Base-by-base conservation (phyloP, 2,888 invertebrate species). In the Resseliella maxima region DNA sequence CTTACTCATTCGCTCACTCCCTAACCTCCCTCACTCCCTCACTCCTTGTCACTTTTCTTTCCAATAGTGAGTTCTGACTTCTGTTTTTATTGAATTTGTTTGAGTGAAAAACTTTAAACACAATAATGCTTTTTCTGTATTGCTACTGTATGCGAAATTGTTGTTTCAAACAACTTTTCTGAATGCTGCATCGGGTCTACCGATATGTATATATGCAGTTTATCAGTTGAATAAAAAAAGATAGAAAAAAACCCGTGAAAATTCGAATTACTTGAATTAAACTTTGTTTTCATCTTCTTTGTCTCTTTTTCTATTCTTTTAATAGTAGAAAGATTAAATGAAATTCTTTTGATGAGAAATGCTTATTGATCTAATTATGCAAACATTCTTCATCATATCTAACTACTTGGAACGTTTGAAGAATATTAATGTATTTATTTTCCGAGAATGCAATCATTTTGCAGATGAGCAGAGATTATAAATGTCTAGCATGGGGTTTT, bases 31-130 rank as follows among this genome's bases (percentile, higher is more conserved):
- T 8, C 5, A 41, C 12, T 50, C 21, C 8, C 18, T 15, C 8
- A 50, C 21, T 50, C 50, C 21, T 21, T 50, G 50, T 18, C 41
- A 8, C 41, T 5, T 41, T 41, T 41, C 50, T n/a, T n/a, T n/a
- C n/a, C n/a, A n/a, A n/a, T n/a, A n/a, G 59, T 72, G 72, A 72
- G 35, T 15, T 72, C 35, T 72, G 35, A 35, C 72, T 72, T 27
- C 31, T 72, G 72, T 72, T 72, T 72, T 72, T 72, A 72, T 72
- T 72, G 72, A 72, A 72, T 72, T 72, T 72, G 31, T 72, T 72
- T 72, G 72, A 72, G 72, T 72, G 72, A 72, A 72, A 72, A 72
- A 72, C 72, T 72, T 72, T 35, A 72, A 72, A 72, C 35, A 72
- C 27, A 72, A 72, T 72, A 72, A 31, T 72, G 72, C 31, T 72